These are phyloP conservation scores for Nemopilema nomurai DNA, from an alignment of 30 jellyfish, hydroid and myxozoan species.

Conservation along the genomic window DNA sequence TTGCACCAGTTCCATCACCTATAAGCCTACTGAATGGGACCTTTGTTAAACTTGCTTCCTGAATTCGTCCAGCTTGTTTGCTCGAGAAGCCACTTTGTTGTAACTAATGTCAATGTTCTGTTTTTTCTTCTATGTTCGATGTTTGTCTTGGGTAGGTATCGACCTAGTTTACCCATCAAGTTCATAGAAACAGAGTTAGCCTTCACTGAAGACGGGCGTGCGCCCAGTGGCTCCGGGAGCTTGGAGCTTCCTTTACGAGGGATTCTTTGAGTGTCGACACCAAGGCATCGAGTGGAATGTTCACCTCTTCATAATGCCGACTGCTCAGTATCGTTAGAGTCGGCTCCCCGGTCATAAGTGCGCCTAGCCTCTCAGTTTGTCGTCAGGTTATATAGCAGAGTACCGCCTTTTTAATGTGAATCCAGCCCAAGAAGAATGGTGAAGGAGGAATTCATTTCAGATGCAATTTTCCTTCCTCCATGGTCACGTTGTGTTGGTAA, in stretches of 20 bases:
- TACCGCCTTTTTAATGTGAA: neutral
- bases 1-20: too few species aligned
- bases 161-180: slow-evolving; percentile 91
- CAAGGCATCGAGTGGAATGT: slow-evolving; percentile 77
- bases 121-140: slow-evolving; percentile 59
- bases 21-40: too few species aligned
- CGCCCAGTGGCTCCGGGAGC: slow-evolving; percentile 86
- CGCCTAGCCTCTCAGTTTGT: slow-evolving; percentile 42
- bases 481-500: slow-evolving; percentile 21
- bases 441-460: neutral
- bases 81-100: slow-evolving; percentile 1
- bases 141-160: slow-evolving; percentile 94
- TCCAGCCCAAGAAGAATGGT: neutral
- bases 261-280: slow-evolving; percentile 89
- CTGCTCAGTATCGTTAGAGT: slow-evolving; percentile 16
- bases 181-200: slow-evolving; percentile 89
- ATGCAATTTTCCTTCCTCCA: neutral
- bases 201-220: slow-evolving; percentile 88
- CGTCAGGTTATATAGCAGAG: slow-evolving; percentile 35
- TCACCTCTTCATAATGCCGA: slow-evolving; percentile 57
- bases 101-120: neutral
- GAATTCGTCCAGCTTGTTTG: neutral
- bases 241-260: slow-evolving; percentile 77
- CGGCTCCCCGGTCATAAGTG: slow-evolving; percentile 44
- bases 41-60: too few species aligned